Evolutionary conservation across 2,113 vertebrate genomes (phyloP).

Genomic region (Mus pahari): DNA sequence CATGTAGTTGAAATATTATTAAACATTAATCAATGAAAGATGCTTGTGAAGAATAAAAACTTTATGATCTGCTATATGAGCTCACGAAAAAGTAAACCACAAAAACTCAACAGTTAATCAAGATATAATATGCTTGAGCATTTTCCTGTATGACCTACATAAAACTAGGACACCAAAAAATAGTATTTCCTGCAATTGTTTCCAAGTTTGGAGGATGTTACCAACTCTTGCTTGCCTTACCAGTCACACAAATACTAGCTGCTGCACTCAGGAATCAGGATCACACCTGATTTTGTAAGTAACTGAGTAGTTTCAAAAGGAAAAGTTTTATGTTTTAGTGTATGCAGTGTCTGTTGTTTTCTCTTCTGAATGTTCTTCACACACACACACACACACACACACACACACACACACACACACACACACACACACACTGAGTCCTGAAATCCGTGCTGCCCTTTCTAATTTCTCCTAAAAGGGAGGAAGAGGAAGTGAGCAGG

Average conservation of each 20-base stretch:
- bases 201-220: background rate
- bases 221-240: conserved; percentile 5
- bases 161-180: background rate
- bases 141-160: background rate
- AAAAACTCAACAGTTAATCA: background rate
- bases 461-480: background rate
- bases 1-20: background rate
- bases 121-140: background rate
- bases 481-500: background rate
- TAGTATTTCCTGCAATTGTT: background rate
- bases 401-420: too few relatives aligned
- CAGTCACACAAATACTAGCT: background rate
- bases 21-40: background rate
- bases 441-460: background rate
- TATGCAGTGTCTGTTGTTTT: background rate
- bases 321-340: background rate
- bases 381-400: too few relatives aligned
- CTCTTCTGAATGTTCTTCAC: too few relatives aligned
- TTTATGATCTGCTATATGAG: background rate
- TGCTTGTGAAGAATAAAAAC: background rate
- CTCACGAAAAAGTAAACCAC: background rate
- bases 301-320: background rate
- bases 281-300: background rate
- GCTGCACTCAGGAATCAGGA: background rate
- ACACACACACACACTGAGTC: too few relatives aligned